Conservation (phyloP, 2,113 vertebrate species). For the Mesocricetus auratus region DNA sequence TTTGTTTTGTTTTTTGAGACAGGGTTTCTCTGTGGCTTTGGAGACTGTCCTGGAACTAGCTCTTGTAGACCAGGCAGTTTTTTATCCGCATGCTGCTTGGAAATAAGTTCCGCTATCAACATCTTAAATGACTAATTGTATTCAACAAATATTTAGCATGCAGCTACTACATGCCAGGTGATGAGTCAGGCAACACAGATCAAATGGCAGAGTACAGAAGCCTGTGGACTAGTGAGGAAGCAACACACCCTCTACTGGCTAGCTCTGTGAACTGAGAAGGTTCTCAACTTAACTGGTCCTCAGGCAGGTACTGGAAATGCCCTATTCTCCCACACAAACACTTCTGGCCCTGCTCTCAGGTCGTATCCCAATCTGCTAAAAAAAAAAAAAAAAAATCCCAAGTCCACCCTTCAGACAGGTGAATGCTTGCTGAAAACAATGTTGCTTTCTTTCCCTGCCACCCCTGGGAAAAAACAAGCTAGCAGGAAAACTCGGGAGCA, state of each 20-base stretch:
- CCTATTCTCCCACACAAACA: neutral
- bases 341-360: neutral
- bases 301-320: neutral
- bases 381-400: slow-evolving; percentile 72
- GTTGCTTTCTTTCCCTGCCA: slow-evolving; percentile 35
- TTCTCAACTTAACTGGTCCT: neutral
- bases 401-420: slow-evolving; percentile 58
- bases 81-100: neutral
- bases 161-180: slow-evolving; percentile 20
- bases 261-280: neutral
- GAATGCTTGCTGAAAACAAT: slow-evolving; percentile 56
- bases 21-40: too few species aligned
- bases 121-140: slow-evolving; percentile 57
- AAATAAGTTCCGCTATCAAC: slow-evolving; percentile 27
- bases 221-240: neutral
- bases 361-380: slow-evolving; percentile 1
- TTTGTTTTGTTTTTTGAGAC: too few species aligned
- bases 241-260: neutral
- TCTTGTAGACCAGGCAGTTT: too few species aligned
- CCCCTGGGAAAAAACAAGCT: slow-evolving; percentile 39
- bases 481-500: too few species aligned
- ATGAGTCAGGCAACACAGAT: neutral
- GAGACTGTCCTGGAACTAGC: too few species aligned
- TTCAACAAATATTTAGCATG: slow-evolving; percentile 64
- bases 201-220: neutral